Conservation (phyloP, 2,888 invertebrate genomes). For the Lypha dubia region DNA sequence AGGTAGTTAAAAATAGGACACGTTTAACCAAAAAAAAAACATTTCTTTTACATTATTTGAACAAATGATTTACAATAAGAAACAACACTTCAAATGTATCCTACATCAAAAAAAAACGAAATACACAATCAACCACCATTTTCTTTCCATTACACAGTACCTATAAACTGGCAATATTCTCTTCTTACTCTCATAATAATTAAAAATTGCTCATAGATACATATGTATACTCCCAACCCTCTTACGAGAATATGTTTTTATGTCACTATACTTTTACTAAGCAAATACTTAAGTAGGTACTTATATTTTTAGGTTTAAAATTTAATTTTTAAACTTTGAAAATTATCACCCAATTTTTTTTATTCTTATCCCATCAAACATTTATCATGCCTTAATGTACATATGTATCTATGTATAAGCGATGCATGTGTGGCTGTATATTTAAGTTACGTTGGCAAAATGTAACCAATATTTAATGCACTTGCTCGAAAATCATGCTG, state of each 20-base stretch:
- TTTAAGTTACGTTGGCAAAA: no score
- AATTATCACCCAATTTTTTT: slow-evolving; percentile 6
- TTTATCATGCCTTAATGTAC: no score
- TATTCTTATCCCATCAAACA: no score
- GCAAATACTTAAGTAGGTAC: neutral
- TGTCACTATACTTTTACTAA: neutral
- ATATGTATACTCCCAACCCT: neutral
- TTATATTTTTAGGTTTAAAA: no score
- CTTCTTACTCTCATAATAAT: slow-evolving; percentile 44
- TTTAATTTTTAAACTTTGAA: no score
- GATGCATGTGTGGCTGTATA: neutral
- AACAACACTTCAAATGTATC: slow-evolving; percentile 19
- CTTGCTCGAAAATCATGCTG: neutral
- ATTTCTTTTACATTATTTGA: neutral
- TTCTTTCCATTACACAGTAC: slow-evolving; percentile 28
- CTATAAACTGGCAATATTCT: slow-evolving; percentile 30
- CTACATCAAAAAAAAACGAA: neutral
- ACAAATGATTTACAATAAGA: neutral
- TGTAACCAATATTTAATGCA: neutral
- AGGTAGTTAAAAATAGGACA: neutral
- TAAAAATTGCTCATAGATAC: slow-evolving; percentile 14
- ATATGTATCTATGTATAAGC: no score
- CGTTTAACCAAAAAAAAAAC: neutral
- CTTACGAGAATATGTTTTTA: neutral
- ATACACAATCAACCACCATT: slow-evolving; percentile 42